A percentile compares a stretch with the other conserved stretches of the same genome.
These are phyloP conservation scores for Macrosiphum euphorbiae DNA, from an alignment of 2,888 invertebrate species.

Conservation along the genomic window DNA sequence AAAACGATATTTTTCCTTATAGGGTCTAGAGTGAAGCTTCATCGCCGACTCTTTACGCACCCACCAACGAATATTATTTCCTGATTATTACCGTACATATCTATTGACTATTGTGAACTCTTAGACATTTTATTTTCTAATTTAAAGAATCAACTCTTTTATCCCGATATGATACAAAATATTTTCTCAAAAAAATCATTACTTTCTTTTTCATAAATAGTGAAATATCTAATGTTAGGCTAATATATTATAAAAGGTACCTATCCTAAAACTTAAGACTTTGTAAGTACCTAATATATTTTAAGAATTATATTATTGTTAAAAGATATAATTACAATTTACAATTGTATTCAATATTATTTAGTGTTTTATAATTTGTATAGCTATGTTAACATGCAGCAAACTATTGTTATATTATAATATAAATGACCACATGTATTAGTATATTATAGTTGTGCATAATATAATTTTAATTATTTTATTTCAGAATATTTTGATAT, in stretches of 20 bases:
- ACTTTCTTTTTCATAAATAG: too few relatives aligned
- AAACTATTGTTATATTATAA: not conserved
- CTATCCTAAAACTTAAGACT: too few relatives aligned
- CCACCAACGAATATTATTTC: not conserved
- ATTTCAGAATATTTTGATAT: not conserved
- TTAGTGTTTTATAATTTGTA: not conserved
- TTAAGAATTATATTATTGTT: not conserved
- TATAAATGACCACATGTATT: not conserved
- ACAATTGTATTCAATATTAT: not conserved
- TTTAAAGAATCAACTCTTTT: not conserved
- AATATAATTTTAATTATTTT: not conserved
- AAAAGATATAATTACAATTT: not conserved
- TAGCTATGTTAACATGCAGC: not conserved
- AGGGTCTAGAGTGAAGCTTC: not conserved
- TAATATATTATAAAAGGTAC: too few relatives aligned
- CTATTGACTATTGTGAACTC: not conserved
- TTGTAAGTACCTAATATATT: too few relatives aligned
- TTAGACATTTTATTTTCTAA: not conserved
- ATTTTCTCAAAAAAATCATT: too few relatives aligned
- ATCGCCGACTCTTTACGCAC: not conserved
- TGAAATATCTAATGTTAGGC: too few relatives aligned
- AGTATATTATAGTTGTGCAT: not conserved
- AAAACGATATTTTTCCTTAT: not conserved
- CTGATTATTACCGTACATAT: not conserved
- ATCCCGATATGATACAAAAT: not conserved